A percentile compares a stretch with the other conserved stretches of the same genome.
These are phyloP conservation scores for Distichodus sexfasciatus DNA, from an alignment of 2,797 vertebrate species.

Conservation along the genomic window DNA sequence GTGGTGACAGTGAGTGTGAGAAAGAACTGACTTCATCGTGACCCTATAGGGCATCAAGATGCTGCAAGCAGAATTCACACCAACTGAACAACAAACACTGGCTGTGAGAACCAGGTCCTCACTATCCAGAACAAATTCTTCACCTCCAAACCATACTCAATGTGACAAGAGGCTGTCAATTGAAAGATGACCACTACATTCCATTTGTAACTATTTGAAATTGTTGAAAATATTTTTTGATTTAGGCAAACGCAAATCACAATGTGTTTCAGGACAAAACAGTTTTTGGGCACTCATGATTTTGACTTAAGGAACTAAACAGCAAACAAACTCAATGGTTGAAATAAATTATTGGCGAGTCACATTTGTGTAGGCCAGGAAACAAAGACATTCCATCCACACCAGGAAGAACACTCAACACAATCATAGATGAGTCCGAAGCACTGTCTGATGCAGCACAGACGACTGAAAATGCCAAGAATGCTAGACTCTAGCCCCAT, in stretches of 20 bases:
- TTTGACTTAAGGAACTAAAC: not conserved
- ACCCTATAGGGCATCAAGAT: slow-evolving; percentile 49
- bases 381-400: slow-evolving; percentile 74
- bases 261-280: not conserved
- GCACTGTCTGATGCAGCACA: slow-evolving; percentile 69
- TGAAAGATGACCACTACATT: slow-evolving; percentile 45
- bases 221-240: slow-evolving; percentile 19
- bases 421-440: slow-evolving; percentile 62
- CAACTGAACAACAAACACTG: slow-evolving; percentile 55
- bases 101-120: slow-evolving; percentile 52
- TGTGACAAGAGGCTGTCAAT: slow-evolving; percentile 48
- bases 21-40: slow-evolving; percentile 49
- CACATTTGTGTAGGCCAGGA: slow-evolving; percentile 21
- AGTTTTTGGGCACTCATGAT: not conserved
- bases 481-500: slow-evolving; percentile 80
- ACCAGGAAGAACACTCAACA: slow-evolving; percentile 61
- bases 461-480: slow-evolving; percentile 80
- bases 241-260: slow-evolving; percentile 7
- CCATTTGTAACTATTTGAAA: slow-evolving; percentile 35
- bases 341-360: slow-evolving; percentile 17
- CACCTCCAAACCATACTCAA: slow-evolving; percentile 43
- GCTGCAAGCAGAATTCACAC: slow-evolving; percentile 55
- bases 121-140: slow-evolving; percentile 52
- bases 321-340: slow-evolving; percentile 9
- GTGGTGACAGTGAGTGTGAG: slow-evolving; percentile 36